Conservation (phyloP, 2,113 vertebrate species). For the Desmodus rotundus region DNA sequence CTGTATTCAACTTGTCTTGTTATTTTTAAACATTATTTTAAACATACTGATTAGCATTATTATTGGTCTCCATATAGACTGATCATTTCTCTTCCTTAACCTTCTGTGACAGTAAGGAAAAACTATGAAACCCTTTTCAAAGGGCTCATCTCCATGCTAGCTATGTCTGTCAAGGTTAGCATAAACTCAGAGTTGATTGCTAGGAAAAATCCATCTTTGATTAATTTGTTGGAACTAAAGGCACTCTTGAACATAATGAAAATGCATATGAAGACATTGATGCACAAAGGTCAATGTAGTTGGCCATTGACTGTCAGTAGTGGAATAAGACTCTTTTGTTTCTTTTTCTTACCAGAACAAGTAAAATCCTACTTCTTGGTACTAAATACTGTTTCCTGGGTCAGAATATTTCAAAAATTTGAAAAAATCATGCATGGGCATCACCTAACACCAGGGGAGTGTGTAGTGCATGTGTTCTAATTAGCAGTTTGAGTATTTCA, state of each 20-base stretch:
- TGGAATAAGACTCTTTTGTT: not conserved
- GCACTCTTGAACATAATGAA: not conserved
- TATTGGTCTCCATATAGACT: not conserved
- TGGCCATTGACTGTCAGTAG: not conserved
- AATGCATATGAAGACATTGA: not conserved
- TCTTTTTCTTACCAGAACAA: not conserved
- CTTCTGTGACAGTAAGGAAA: not conserved
- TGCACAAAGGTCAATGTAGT: not conserved
- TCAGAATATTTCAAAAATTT: not conserved
- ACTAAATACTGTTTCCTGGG: not conserved
- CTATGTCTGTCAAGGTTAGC: not conserved
- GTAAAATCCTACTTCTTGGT: not conserved
- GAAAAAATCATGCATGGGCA: not conserved
- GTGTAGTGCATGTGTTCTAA: not conserved
- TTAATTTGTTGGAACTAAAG: not conserved
- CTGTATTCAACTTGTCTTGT: not conserved
- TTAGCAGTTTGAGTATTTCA: not conserved
- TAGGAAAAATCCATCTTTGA: not conserved
- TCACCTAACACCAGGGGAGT: not conserved
- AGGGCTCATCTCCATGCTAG: not conserved
- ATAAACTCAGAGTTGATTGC: not conserved
- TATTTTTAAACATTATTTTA: not conserved
- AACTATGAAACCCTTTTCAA: not conserved
- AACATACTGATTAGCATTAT: not conserved
- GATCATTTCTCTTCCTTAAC: not conserved